A percentile compares a stretch with the other conserved stretches of the same genome.
These are phyloP conservation scores for Schizaphis graminum DNA, from an alignment of 2,888 invertebrate genomes.

Conservation along the genomic window DNA sequence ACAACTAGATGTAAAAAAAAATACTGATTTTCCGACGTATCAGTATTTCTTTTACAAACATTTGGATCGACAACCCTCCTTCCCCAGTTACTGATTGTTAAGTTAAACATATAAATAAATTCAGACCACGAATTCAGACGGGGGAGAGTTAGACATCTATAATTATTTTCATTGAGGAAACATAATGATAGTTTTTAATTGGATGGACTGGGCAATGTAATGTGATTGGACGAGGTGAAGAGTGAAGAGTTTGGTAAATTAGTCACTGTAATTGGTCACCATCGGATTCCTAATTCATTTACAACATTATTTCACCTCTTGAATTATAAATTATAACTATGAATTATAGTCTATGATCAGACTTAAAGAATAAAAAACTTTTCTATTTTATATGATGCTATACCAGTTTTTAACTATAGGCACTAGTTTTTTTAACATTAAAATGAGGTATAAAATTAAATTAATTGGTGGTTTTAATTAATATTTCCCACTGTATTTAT, in stretches of 20 bases:
- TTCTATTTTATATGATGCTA: background rate
- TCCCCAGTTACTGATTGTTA: background rate
- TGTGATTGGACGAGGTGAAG: background rate
- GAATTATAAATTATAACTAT: background rate
- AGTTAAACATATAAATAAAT: background rate
- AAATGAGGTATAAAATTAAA: background rate
- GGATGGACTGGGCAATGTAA: background rate
- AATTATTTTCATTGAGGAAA: conserved; percentile 41
- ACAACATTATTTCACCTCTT: background rate
- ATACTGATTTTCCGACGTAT: background rate
- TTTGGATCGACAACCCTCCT: background rate
- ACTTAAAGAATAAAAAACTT: background rate
- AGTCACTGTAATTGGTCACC: background rate
- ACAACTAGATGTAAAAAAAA: background rate
- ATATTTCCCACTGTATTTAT: background rate
- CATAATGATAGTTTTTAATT: conserved; percentile 21
- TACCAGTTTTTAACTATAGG: background rate
- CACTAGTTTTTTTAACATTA: background rate
- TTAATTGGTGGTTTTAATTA: background rate
- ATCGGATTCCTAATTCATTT: background rate
- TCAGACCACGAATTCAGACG: conserved; percentile 24
- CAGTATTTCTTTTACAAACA: background rate
- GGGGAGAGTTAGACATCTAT: conserved; percentile 12
- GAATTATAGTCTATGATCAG: background rate
- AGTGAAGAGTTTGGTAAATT: conserved; percentile 1